phyloP scores from a whole-genome alignment of 2,888 invertebrate genomes.

The Nephrotoma appendiculata region DNA sequence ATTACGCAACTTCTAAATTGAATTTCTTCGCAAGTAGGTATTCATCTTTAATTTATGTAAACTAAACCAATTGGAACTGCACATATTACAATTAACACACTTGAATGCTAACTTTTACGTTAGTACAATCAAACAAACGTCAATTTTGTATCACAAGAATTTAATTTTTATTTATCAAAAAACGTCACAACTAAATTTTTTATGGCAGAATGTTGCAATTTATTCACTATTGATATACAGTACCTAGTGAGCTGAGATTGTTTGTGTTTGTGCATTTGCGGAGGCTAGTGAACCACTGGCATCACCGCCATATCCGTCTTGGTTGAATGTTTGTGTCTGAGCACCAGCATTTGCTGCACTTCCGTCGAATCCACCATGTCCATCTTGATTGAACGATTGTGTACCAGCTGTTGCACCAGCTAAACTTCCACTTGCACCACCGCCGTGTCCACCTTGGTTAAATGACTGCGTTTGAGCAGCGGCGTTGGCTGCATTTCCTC shows the following conservation, averaged over 20 bases:
- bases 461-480: not conserved
- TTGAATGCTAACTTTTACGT: not conserved
- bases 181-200: not conserved
- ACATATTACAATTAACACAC: not conserved
- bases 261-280: not conserved
- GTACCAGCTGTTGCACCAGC: not conserved
- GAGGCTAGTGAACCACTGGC: not conserved
- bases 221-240: not conserved
- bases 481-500: not conserved
- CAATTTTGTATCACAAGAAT: not conserved
- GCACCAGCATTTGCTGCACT: not conserved
- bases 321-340: not conserved
- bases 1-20: not conserved
- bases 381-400: not conserved
- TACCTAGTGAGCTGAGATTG: not conserved
- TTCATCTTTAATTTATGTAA: not conserved
- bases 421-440: not conserved
- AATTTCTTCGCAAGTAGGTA: not conserved
- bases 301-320: not conserved
- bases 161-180: not conserved
- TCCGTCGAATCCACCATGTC: not conserved
- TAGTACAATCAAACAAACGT: not conserved
- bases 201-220: not conserved
- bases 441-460: not conserved
- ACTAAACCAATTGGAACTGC: not conserved